Evolutionary conservation across 2,113 vertebrate genomes (phyloP).

Genomic region (Bufo bufo): DNA sequence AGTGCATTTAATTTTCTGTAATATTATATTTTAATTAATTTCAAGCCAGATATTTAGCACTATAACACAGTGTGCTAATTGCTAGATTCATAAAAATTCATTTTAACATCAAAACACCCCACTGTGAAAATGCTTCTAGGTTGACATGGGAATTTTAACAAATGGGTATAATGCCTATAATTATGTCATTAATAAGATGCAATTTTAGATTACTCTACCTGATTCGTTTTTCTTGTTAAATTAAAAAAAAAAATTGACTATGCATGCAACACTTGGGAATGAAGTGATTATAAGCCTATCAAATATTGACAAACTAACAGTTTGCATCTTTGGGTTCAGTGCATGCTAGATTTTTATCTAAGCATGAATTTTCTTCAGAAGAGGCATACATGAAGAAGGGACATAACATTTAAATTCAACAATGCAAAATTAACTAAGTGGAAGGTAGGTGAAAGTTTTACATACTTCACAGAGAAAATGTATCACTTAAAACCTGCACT

Average conservation of each 20-base stretch:
- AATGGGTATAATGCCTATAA: conserved; percentile 68
- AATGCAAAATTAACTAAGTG: background rate
- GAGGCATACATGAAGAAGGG: background rate
- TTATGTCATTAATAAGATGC: conserved; percentile 62
- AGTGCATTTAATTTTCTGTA: conserved; percentile 31
- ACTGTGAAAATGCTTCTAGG: conserved; percentile 57
- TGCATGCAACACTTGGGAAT: background rate
- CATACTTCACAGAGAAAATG: background rate
- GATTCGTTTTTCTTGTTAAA: conserved; percentile 13
- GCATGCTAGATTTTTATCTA: background rate
- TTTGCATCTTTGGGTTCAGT: background rate
- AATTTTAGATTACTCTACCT: conserved; percentile 43
- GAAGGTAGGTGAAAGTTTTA: background rate
- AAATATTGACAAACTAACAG: conserved; percentile 18
- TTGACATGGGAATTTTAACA: conserved; percentile 59
- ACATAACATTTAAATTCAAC: background rate
- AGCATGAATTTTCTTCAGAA: background rate
- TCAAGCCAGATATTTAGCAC: conserved; percentile 68
- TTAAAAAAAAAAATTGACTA: background rate
- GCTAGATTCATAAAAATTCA: conserved; percentile 64
- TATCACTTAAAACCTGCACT: too few species aligned
- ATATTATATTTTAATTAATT: conserved; percentile 62
- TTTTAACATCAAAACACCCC: conserved; percentile 63
- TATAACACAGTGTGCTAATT: conserved; percentile 69
- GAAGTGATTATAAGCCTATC: background rate